Evolutionary conservation across 2,797 vertebrate species (phyloP), one percentile per base, ranked within the genome.

Genomic region (Malurus splendens): DNA sequence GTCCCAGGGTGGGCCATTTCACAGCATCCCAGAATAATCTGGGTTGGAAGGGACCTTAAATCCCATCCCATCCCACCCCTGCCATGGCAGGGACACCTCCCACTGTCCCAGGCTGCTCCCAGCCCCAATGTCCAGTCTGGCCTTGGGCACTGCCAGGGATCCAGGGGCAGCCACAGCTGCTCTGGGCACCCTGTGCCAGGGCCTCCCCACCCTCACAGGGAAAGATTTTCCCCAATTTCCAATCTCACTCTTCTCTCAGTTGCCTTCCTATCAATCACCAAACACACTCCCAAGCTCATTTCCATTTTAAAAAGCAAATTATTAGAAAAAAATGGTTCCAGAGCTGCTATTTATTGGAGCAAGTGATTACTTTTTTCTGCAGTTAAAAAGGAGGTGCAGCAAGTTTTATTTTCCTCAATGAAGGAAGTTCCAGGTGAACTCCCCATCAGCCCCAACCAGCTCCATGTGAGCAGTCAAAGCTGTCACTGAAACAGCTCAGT

Each of bases 61-160:
- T 0, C 0, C 0, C 47, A 60, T 0, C 18, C 6, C 4, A 0
- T 6, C 1, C 45, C 52, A 59, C 39, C 18, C 14, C 30, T 41
- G 12, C 24, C 39, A 39, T 11, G 72, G 25, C 66, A 78, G 74
- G 39, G 59, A 57, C 66, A 30, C 32, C 39, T 65, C 0, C 59
- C 66, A 13, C 66, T 18, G 39, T 12, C 32, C 83, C 83, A 72
- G 59, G 74, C 4, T 32, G 59, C 32, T 78, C 66, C 57, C 0
- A 36, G 10, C 28, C 38, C 18, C 18, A 71, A 0, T 16, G 1
- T 32, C 73, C 56, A 65, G 1, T 32, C 66, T 65, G 66, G 38
- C 51, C 66, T 57, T 30, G 82, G 66, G 8, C 74, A 86, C 59
- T 86, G 7, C 52, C 83, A 86, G 74, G 74, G 83, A 33, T 47